Percentiles rank a stretch among this genome's conserved stretches.
These are phyloP conservation scores for Hormaphis cornu DNA, from an alignment of 1,140 invertebrate species.

Conservation along the genomic window DNA sequence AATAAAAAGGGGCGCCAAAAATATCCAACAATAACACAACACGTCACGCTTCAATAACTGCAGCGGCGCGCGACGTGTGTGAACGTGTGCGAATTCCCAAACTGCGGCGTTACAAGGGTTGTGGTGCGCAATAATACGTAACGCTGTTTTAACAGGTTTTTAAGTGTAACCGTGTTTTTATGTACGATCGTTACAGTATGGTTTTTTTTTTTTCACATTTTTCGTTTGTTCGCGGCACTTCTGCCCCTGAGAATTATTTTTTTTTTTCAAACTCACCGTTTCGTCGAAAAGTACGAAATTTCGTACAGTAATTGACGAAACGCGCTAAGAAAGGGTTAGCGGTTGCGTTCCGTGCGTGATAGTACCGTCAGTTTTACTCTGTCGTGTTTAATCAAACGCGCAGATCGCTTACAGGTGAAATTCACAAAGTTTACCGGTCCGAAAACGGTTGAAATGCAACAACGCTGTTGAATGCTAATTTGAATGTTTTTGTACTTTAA, in stretches of 20 bases:
- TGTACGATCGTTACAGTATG: too few species aligned
- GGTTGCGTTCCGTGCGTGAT: too few species aligned
- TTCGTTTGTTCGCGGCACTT: neutral
- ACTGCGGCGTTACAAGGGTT: constrained; percentile 20
- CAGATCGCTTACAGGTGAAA: too few species aligned
- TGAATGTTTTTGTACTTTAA: too few species aligned
- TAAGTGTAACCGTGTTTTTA: constrained; percentile 32
- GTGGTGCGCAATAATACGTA: neutral
- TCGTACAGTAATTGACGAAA: too few species aligned
- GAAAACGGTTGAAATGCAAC: too few species aligned
- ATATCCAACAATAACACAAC: constrained; percentile 19
- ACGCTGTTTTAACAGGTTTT: constrained; percentile 32
- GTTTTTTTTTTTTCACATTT: neutral
- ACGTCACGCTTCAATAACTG: constrained; percentile 31
- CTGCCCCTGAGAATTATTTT: constrained; percentile 18
- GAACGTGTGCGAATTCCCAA: constrained; percentile 5
- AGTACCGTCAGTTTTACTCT: too few species aligned
- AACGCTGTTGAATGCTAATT: too few species aligned
- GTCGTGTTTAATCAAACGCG: too few species aligned
- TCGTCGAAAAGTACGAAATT: too few species aligned
- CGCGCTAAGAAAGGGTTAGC: too few species aligned
- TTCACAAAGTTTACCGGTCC: too few species aligned
- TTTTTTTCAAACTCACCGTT: neutral
- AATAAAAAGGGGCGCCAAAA: neutral
- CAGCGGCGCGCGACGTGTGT: neutral